Conservation (phyloP, 2,113 vertebrate genomes). For the Orcinus orca region DNA sequence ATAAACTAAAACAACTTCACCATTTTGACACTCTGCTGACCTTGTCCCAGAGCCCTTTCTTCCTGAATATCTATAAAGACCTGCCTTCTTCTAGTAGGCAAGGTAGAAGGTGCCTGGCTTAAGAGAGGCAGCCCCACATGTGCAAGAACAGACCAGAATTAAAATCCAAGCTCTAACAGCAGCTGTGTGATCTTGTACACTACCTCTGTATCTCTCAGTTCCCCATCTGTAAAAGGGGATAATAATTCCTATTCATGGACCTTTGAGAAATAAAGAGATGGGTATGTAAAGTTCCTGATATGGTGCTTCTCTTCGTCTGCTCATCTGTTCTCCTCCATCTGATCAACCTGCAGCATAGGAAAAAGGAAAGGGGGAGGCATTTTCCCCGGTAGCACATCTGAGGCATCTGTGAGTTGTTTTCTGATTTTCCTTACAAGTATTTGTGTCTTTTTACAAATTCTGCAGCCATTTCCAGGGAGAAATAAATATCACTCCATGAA, state of each 20-base stretch:
- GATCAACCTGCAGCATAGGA: not conserved
- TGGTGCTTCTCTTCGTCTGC: not conserved
- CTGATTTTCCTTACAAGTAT: not conserved
- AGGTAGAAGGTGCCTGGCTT: not conserved
- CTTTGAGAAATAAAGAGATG: not conserved
- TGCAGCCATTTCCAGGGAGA: slow-evolving; percentile 15
- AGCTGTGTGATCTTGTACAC: not conserved
- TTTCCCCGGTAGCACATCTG: not conserved
- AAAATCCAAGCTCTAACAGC: not conserved
- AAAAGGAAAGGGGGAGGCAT: not conserved
- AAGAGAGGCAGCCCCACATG: not conserved
- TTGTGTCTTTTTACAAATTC: not conserved
- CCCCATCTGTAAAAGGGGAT: not conserved
- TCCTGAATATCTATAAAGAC: not conserved
- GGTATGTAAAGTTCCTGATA: not conserved
- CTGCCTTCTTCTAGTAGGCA: not conserved
- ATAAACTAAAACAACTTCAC: not conserved
- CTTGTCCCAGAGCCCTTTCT: not conserved
- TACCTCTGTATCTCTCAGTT: not conserved
- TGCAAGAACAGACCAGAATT: not conserved
- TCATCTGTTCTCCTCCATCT: not conserved
- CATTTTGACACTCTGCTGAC: not conserved
- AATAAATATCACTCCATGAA: slow-evolving; percentile 30
- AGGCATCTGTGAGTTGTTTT: not conserved
- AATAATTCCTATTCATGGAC: not conserved